Base-by-base conservation (phyloP, 2,113 vertebrate species). In the Chaetops frenatus region DNA sequence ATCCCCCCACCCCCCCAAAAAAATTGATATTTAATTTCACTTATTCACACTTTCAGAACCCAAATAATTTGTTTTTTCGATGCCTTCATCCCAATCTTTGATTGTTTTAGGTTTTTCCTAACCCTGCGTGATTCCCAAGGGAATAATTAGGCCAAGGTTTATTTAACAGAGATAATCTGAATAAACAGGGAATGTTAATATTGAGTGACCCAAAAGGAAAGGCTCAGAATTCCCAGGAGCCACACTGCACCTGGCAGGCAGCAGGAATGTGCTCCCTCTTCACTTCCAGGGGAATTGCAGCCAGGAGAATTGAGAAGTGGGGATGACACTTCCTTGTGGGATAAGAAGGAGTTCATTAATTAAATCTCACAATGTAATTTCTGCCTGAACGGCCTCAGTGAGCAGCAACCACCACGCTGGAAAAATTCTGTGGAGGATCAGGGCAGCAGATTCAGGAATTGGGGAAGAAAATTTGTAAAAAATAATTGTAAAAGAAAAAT, bases 131-230 rank as follows among this genome's bases (percentile, higher is more conserved):
- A 25, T 71, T 29, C 64, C 51, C 73, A 48, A 12, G 0, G 25
- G 74, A 61, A 51, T 53, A 76, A 90, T 69, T 3, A 77, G 92
- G 94, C 85, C 88, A 90, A 90, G 66, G 71, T 82, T 92, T 93
- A 40, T 82, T 90, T 65, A 58, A 33, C 17, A 14, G 7, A 77
- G 88, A 92, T 76, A 86, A 51, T 35, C 33, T 44, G 42, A 86
- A 50, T 57, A 88, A 95, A 71, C 47, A 94, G 42, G 3, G 3
- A 54, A 24, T 3, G 16, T 42, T 62, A 36, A 42, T 20, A 31
- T 0, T 3, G 70, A 54, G 28, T 2, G 54, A 67, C 29, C 60
- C 69, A 11, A 53, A 71, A 82, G 33, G 51, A 70, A 81, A 65
- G 1, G 45, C n/a, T 78, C 16, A 18, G 44, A 1, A 10, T 36